Base-by-base conservation (phyloP, 2,797 vertebrate genomes). In the Lagothrix lagotricha region DNA sequence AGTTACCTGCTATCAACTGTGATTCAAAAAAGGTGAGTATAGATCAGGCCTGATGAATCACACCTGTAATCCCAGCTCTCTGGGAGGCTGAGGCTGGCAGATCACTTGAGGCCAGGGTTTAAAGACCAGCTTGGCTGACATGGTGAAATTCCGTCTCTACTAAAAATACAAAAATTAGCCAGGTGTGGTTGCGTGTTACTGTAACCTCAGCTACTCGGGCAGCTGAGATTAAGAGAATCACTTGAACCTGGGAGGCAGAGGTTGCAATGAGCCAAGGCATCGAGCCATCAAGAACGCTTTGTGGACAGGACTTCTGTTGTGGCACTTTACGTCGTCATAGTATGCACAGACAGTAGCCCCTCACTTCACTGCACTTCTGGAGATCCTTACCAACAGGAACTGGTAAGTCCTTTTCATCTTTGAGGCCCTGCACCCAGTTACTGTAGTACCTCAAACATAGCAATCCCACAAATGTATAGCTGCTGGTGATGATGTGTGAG, bases 241-340 rank as follows among this genome's bases (percentile, higher is more conserved):
- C 61, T 67, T 67, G 33, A 67, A 67, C 61, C 33, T 8, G 15
- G 61, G 61, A 67, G 30, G 61, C 61, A 67, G 61, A 67, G 30
- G 30, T 67, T n/a, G 61, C 61, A 67, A 4, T n/a, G 7, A 67
- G 33, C 61, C 61, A 1, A 67, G 28, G 4, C 8, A 0, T 3
- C 36, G 36, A 50, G 33, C 14, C 19, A 22, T 15, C 3, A 20
- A 12, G 48, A 89, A 20, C 4, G 19, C 84, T 93, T 61, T 67
- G 58, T 24, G 9, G 28, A 46, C 30, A 4, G 64, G 70, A 28
- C 30, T 92, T 86, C 13, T 13, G 17, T 1, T 44, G 5, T n/a
- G 41, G 80, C 4, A 15, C 2, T 61, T 70, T 52, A 5, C 0
- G 0, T 50, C 9, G 17, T 10, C 8, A 15, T 4, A 24, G 41